A percentile compares a stretch with the other conserved stretches of the same genome.
Conservation (phyloP, 2,888 invertebrate species). For the Troides helena region DNA sequence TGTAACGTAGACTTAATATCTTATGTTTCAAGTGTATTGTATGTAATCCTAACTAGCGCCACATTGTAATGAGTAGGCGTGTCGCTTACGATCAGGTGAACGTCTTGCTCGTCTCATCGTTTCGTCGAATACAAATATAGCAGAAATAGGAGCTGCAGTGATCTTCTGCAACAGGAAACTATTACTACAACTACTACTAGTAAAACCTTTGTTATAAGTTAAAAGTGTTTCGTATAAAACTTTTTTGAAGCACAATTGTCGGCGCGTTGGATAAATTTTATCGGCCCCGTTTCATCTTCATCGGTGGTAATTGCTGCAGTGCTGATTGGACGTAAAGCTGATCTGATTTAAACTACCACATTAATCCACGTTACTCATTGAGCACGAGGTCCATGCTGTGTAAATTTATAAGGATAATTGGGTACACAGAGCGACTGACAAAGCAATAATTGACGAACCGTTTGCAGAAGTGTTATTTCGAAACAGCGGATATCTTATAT, state of each 20-base stretch:
- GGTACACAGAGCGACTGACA: background rate
- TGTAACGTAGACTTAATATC: too few relatives aligned
- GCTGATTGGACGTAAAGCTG: slow-evolving; percentile 24
- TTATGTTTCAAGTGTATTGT: too few relatives aligned
- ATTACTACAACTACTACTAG: too few relatives aligned
- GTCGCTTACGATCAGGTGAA: too few relatives aligned
- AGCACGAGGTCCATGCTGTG: background rate
- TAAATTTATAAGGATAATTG: slow-evolving; percentile 1
- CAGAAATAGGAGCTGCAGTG: too few relatives aligned
- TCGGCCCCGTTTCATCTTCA: background rate
- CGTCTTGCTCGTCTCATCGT: too few relatives aligned
- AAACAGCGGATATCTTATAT: too few relatives aligned
- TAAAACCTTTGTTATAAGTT: background rate
- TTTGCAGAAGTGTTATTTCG: too few relatives aligned
- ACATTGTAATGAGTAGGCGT: too few relatives aligned
- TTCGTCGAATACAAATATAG: too few relatives aligned
- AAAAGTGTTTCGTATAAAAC: background rate
- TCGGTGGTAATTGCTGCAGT: slow-evolving; percentile 24
- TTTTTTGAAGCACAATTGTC: background rate
- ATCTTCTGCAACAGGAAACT: too few relatives aligned
- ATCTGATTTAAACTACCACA: slow-evolving; percentile 26
- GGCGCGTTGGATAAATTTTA: slow-evolving; percentile 4
- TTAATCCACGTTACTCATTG: slow-evolving; percentile 23
- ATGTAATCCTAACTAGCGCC: too few relatives aligned
- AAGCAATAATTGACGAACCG: background rate